Base-by-base conservation (phyloP, 2,113 vertebrate genomes). In the Sisor rabdophorus region DNA sequence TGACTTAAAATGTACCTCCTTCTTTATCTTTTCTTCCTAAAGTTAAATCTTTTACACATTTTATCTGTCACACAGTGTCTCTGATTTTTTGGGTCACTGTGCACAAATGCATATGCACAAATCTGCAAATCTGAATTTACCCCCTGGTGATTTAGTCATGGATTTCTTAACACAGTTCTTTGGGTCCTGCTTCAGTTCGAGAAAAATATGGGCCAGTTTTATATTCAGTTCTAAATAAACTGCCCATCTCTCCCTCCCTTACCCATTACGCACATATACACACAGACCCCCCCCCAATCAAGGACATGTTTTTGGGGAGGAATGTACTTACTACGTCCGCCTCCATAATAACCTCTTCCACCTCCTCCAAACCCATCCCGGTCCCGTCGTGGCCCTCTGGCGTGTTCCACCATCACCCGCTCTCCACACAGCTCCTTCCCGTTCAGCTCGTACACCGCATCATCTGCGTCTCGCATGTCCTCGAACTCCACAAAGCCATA, bases 401-500 rank as follows among this genome's bases (percentile, higher is more conserved):
- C 95, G 69, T 97, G 94, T 74, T 98, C 95, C 63, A 98, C 93
- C 76, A 96, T 93, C 85, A 98, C 95, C 12, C 95, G 93, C 85
- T 97, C 96, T 36, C 95, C 95, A 77, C 95, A 98, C 58, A 98
- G 88, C 69, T 98, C 95, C 87, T 96, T 96, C 84, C 96, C 95
- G 81, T 97, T 98, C 87, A 97, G 86, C 85, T 97, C 96, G 47
- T 97, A 98, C 77, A 98, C 95, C 16, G 95, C 95, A 60, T 98
- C 96, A 30, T 98, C 95, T 0, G 95, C 95, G 54, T 98, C 96
- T 0, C 95, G 92, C 72, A 93, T 95, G 84, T 98, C 95, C 82
- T 97, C 95, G 53, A 98, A 98, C 88, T 98, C 95, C 88, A 98
- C 95, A 78, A 98, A 98, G 24, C 96, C 95, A 54, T 97, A 98